Base-by-base conservation (phyloP, 2,113 vertebrate species). In the Pseudopodoces humilis region DNA sequence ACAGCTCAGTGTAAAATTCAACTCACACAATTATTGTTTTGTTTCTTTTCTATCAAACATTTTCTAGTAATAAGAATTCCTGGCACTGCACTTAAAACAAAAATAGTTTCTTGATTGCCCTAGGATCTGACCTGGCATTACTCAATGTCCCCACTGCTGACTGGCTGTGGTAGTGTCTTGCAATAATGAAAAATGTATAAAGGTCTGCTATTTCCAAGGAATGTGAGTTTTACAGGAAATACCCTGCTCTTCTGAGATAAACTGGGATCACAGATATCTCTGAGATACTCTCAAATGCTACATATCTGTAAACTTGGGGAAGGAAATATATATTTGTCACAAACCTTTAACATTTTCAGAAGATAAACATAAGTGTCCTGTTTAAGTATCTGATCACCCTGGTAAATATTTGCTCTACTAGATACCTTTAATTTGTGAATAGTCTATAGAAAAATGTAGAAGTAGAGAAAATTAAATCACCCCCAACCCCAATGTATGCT, bases 401-500 rank as follows among this genome's bases (percentile, higher is more conserved):
- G 43, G 41, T 23, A 74, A 33, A 22, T 39, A 41, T 13, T 43
- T 33, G 15, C 70, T 86, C 49, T 64, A 25, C 33, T 81, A 78
- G 49, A 72, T 19, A 64, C 7, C 6, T 20, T 20, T 39, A 43
- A 76, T 72, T 80, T 80, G 11, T 63, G 68, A 91, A 86, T 20
- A 91, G 11, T 7, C 63, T 55, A 3, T 7, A 86, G 53, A 60
- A 89, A 86, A 59, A 55, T 1, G 13, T 5, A 55, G 23, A 15
- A 86, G 31, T 43, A 72, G 6, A 83, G 19, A 37, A 68, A 83
- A 59, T 13, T 6, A 12, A 83, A 72, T 63, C n/a, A 58, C 6
- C 0, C 1, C 5, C 15, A 53, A 10, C 3, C 6, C 3, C 14
- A 79, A 22, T 6, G 6, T 49, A 63, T 35, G 9, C 37, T 87